Base-by-base conservation (phyloP, 2,888 invertebrate genomes). In the Fabriciana adippe region DNA sequence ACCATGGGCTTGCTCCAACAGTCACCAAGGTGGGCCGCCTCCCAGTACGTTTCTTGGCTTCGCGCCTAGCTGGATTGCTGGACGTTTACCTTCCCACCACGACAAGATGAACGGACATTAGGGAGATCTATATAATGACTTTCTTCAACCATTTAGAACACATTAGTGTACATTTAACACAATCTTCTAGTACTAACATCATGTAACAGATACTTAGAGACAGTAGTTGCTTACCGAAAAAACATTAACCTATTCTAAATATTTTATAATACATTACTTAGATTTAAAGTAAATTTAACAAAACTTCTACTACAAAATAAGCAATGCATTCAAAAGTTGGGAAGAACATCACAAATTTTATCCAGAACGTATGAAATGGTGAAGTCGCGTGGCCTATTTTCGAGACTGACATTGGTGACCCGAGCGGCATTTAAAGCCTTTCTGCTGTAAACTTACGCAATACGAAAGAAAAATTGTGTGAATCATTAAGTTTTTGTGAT, bases 361-460 rank as follows among this genome's bases (percentile, higher is more conserved):
- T 21, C 35, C 18, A 55, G 55, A 18, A 35, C 16, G 15, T 51
- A 6, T 41, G 31, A 51, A 18, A 35, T 51, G n/a, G 31, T 61
- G 53, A 18, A 35, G 18, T 51, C 50, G 35, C 59, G n/a, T 15
- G 61, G 14, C 61, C 61, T 53, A 61, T 31, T 51, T 59, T 59
- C 26, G 35, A 61, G 61, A 53, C 61, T 50, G 61, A 53, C 51
- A 61, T 41, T 53, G 41, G 50, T 50, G 61, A 61, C 61, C 51
- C 21, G 50, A 51, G 16, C 50, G 51, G 51, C 61, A 21, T 61
- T 53, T 51, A 53, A 61, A 61, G 16, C 51, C 35, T 53, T 16
- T 53, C 48, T n/a, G 21, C 57, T 57, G 47, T 55, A 64, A 55
- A 15, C 2, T 35, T 50, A 54, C 16, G 55, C 31, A 55, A 48